Evolutionary conservation across 2,888 invertebrate species (phyloP).

Genomic region (Tiliacea aurago): DNA sequence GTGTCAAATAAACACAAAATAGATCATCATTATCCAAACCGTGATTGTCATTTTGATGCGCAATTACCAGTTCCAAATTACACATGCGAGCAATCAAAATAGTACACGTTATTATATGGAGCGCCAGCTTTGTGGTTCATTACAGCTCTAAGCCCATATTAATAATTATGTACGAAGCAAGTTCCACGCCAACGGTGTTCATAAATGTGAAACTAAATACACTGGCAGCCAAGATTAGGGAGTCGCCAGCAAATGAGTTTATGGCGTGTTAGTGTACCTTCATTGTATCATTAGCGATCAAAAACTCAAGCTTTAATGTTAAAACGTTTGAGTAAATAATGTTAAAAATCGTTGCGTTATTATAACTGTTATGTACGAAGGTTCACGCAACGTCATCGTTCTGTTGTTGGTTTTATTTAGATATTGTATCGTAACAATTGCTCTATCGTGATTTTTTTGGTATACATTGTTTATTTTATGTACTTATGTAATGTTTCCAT

Average conservation of each 20-base stretch:
- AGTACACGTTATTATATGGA: slow-evolving; percentile 54
- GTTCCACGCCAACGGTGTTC: slow-evolving; percentile 76
- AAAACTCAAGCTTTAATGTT: slow-evolving; percentile 70
- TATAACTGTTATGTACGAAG: slow-evolving; percentile 61
- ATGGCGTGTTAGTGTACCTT: slow-evolving; percentile 84
- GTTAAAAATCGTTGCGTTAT: slow-evolving; percentile 62
- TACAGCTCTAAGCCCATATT: slow-evolving; percentile 76
- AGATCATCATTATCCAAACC: slow-evolving; percentile 55
- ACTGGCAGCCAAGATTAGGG: slow-evolving; percentile 80
- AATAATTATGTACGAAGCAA: slow-evolving; percentile 72
- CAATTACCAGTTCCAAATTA: slow-evolving; percentile 66
- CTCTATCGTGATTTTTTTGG: slow-evolving; percentile 16
- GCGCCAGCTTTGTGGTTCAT: slow-evolving; percentile 72
- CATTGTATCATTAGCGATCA: slow-evolving; percentile 79
- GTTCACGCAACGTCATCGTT: slow-evolving; percentile 38
- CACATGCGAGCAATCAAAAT: slow-evolving; percentile 64
- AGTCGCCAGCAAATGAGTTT: slow-evolving; percentile 84
- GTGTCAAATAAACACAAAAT: slow-evolving; percentile 46
- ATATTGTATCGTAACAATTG: slow-evolving; percentile 29
- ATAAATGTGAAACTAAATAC: slow-evolving; percentile 86
- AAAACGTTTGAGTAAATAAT: slow-evolving; percentile 69
- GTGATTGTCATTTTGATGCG: slow-evolving; percentile 54
- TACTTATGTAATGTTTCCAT: slow-evolving; percentile 2
- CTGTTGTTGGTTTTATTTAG: slow-evolving; percentile 42
- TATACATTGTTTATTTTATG: slow-evolving; percentile 1